phyloP scores from a whole-genome alignment of 2,888 invertebrate species.

The Phorcus lineatus region DNA sequence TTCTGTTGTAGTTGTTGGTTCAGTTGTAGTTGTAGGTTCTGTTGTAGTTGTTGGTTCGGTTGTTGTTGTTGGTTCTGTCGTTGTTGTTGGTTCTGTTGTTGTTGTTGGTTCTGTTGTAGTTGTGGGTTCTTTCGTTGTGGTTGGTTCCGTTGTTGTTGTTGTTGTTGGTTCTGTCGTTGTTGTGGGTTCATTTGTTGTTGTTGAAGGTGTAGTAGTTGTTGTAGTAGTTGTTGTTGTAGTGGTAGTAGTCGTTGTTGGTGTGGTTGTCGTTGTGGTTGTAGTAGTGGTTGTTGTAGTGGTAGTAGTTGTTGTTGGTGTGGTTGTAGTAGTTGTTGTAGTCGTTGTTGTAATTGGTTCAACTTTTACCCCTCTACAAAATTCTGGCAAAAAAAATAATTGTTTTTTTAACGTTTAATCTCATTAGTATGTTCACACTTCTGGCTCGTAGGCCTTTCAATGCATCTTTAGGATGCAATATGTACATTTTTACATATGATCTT shows the following conservation, averaged over 20 bases:
- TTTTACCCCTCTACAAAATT: neutral
- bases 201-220: neutral
- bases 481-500: too few species aligned
- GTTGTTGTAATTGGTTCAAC: neutral
- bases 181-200: neutral
- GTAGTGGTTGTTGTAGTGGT: too few species aligned
- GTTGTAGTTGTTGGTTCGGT: neutral
- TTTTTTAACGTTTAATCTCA: too few species aligned
- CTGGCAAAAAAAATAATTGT: neutral
- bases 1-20: neutral
- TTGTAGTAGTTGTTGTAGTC: neutral
- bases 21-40: neutral
- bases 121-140: neutral
- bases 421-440: too few species aligned
- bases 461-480: too few species aligned
- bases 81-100: neutral
- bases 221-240: neutral
- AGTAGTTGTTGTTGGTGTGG: too few species aligned
- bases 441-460: too few species aligned
- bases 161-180: neutral
- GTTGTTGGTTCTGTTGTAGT: neutral
- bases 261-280: slow-evolving; percentile 79
- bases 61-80: neutral
- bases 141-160: neutral
- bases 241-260: slow-evolving; percentile 76